phyloP scores from a whole-genome alignment of 92 coral and sea anemone species.

The Heliopora coerulea region DNA sequence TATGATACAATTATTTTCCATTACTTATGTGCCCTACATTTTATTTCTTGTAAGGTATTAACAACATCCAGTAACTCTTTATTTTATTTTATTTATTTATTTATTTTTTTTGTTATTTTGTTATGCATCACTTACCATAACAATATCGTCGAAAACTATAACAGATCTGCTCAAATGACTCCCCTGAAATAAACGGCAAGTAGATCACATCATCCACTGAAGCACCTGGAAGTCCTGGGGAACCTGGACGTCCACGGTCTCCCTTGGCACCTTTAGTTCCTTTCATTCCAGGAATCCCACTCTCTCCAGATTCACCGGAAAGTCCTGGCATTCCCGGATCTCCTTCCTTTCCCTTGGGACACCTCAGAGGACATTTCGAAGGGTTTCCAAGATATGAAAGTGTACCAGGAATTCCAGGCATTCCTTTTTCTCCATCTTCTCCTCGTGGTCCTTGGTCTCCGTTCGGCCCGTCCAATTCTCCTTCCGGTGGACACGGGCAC shows the following conservation, averaged over 20 bases:
- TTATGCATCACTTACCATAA: neutral
- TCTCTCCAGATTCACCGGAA: neutral
- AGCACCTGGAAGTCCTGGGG: conserved; percentile 14
- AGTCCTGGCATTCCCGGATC: too few species aligned
- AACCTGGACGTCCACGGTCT: neutral
- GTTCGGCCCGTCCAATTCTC: neutral
- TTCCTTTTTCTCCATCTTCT: neutral
- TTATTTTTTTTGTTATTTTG: neutral
- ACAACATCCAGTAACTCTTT: neutral
- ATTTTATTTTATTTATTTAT: neutral
- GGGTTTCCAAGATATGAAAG: too few species aligned
- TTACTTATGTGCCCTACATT: too few species aligned
- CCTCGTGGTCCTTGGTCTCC: conserved; percentile 4
- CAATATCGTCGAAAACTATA: conserved; percentile 21
- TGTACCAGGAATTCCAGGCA: neutral
- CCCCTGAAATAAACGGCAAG: conserved; percentile 8
- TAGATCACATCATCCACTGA: neutral
- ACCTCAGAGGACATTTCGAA: too few species aligned
- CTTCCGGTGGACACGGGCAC: conserved; percentile 8
- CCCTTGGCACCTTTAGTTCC: neutral
- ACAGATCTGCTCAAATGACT: conserved; percentile 7
- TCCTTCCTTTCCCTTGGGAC: too few species aligned
- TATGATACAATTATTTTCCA: too few species aligned
- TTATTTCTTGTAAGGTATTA: too few species aligned
- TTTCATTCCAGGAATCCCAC: neutral